phyloP scores from a whole-genome alignment of 1,140 invertebrate genomes.

The Mizuhopecten yessoensis region DNA sequence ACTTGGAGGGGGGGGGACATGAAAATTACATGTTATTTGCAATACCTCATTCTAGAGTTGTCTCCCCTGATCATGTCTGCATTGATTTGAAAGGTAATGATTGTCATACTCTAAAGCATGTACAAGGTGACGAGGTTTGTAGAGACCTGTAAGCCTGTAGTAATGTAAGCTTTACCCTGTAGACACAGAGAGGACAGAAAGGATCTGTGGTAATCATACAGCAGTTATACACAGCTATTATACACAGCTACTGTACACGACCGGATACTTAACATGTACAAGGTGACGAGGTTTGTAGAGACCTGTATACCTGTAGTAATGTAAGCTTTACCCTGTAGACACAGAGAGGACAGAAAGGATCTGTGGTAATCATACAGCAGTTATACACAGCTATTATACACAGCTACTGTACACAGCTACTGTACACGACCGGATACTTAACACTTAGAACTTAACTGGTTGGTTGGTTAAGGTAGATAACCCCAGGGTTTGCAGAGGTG shows the following conservation, averaged over 20 bases:
- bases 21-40: too few relatives aligned
- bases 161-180: neutral
- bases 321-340: slow-evolving; percentile 12
- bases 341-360: neutral
- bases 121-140: neutral
- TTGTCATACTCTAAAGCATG: neutral
- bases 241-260: too few relatives aligned
- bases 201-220: neutral
- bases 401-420: too few relatives aligned
- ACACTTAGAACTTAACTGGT: neutral
- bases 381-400: too few relatives aligned
- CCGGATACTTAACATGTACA: neutral
- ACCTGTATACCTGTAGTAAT: neutral
- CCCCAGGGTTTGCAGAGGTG: neutral
- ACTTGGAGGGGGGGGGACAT: too few relatives aligned
- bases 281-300: too few relatives aligned
- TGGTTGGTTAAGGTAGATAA: slow-evolving; percentile 22
- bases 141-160: neutral
- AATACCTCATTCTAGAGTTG: neutral
- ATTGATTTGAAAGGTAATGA: neutral
- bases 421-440: neutral
- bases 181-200: neutral
- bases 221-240: too few relatives aligned
- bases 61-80: slow-evolving; percentile 16
- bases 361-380: neutral